Conservation (phyloP, 2,888 invertebrate genomes). For the Drosophila paranaensis region DNA sequence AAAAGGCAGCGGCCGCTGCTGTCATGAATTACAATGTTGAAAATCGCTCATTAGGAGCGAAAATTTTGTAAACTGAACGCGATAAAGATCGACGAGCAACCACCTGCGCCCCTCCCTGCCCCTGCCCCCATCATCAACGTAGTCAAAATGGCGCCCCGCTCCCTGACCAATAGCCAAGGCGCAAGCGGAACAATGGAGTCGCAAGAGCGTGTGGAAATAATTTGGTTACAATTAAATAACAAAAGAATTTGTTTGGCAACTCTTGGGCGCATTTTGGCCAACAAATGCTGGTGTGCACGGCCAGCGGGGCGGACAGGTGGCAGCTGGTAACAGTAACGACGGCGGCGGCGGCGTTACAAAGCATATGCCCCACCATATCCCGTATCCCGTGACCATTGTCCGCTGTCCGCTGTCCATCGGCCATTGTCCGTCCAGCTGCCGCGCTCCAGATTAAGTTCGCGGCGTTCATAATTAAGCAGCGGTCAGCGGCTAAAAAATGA, state of each 20-base stretch:
- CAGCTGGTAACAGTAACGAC: constrained; percentile 11
- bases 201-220: constrained; percentile 78
- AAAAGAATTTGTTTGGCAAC: constrained; percentile 83
- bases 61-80: constrained; percentile 78
- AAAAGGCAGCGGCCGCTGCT: constrained; percentile 54
- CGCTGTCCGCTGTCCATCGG: constrained; percentile 52
- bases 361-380: constrained; percentile 16
- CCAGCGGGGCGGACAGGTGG: constrained; percentile 42
- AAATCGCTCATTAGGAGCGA: constrained; percentile 78
- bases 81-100: constrained; percentile 64
- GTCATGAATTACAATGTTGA: constrained; percentile 73
- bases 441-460: constrained; percentile 74
- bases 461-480: constrained; percentile 71
- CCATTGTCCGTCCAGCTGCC: constrained; percentile 48
- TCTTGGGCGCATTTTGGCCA: constrained; percentile 77
- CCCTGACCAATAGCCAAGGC: constrained; percentile 25
- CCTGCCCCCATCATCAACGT: not conserved
- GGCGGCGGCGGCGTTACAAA: constrained; percentile 54
- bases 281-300: constrained; percentile 38
- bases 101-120: not conserved
- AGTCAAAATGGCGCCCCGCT: constrained; percentile 43
- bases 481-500: constrained; percentile 32
- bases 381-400: constrained; percentile 13
- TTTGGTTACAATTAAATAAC: constrained; percentile 81
- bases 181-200: constrained; percentile 41